Evolutionary conservation across 2,113 vertebrate genomes (phyloP).

Genomic region (Nannospalax galili): DNA sequence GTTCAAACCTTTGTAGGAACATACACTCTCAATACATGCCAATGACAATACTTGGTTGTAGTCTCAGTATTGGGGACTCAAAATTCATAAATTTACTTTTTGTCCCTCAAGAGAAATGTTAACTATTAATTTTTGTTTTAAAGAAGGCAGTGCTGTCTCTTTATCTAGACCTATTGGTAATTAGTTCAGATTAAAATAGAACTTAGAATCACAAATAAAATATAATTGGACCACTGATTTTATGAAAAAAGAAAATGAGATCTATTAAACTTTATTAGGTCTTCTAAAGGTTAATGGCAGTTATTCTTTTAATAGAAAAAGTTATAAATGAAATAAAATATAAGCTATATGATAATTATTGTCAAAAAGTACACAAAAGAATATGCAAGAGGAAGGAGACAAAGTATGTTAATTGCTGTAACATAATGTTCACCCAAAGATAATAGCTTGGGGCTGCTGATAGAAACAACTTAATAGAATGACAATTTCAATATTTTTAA

Average conservation of each 20-base stretch:
- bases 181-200: constrained; percentile 85
- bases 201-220: constrained; percentile 87
- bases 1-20: constrained; percentile 43
- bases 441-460: constrained; percentile 86
- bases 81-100: constrained; percentile 61
- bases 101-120: constrained; percentile 66
- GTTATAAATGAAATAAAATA: constrained; percentile 86
- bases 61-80: constrained; percentile 45
- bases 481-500: constrained; percentile 88
- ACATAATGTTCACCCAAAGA: constrained; percentile 86
- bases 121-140: constrained; percentile 74
- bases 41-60: constrained; percentile 47
- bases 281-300: constrained; percentile 87
- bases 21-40: not conserved
- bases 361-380: constrained; percentile 84
- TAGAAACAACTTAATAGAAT: constrained; percentile 89
- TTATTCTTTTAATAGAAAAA: constrained; percentile 86
- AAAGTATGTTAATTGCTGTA: constrained; percentile 86
- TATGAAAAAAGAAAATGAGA: constrained; percentile 85
- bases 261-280: constrained; percentile 88
- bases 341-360: constrained; percentile 83
- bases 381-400: constrained; percentile 83
- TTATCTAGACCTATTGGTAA: constrained; percentile 69
- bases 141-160: constrained; percentile 75
- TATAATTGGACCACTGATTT: constrained; percentile 85